Evolutionary conservation across 2,113 vertebrate genomes (phyloP).

Genomic region (Callocephalon fimbriatum): DNA sequence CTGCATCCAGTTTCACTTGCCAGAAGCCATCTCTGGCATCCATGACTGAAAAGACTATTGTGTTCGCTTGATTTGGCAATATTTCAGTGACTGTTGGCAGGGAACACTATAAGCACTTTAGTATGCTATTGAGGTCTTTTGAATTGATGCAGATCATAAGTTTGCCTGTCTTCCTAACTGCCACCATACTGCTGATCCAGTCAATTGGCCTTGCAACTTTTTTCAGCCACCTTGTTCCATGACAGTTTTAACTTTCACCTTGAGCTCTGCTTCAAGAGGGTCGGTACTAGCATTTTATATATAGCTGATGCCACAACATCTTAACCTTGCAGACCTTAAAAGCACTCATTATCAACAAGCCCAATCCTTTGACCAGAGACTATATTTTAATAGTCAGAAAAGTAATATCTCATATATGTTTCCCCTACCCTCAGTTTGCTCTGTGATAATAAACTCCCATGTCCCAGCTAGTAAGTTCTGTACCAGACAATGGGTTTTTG

Average conservation of each 20-base stretch:
- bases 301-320: constrained; percentile 23
- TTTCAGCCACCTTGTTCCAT: constrained; percentile 48
- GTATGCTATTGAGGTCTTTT: constrained; percentile 69
- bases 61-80: constrained; percentile 65
- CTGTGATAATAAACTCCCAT: background rate
- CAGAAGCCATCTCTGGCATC: constrained; percentile 68
- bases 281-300: constrained; percentile 3
- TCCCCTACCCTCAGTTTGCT: background rate
- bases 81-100: constrained; percentile 70
- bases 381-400: constrained; percentile 37
- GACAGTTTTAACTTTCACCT: constrained; percentile 65
- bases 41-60: constrained; percentile 68
- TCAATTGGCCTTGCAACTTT: constrained; percentile 63
- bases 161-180: constrained; percentile 67
- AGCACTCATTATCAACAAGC: constrained; percentile 21
- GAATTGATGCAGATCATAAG: constrained; percentile 67
- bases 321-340: constrained; percentile 47
- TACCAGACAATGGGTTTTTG: background rate
- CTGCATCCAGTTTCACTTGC: constrained; percentile 64
- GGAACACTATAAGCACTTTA: constrained; percentile 57
- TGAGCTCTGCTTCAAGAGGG: constrained; percentile 27
- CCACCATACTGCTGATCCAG: constrained; percentile 63
- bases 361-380: constrained; percentile 22
- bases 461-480: background rate
- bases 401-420: constrained; percentile 4